Evolutionary conservation across 2,797 vertebrate species (phyloP).

Genomic region (Sylvilagus floridanus): DNA sequence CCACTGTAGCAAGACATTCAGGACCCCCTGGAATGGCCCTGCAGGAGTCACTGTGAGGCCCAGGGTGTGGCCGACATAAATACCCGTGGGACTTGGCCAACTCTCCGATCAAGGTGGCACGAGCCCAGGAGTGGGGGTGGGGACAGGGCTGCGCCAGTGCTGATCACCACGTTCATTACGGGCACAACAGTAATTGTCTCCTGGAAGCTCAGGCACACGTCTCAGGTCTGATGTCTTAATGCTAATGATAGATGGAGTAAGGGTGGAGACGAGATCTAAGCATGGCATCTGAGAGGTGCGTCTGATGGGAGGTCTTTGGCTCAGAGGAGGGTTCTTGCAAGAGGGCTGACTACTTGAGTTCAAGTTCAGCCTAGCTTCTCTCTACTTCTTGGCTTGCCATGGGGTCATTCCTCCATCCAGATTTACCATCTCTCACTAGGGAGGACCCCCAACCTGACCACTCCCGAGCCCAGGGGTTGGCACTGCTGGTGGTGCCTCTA

Average conservation of each 20-base stretch:
- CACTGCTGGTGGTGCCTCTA: fast-evolving
- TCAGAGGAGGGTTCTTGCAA: too few species aligned
- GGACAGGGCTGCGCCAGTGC: not conserved
- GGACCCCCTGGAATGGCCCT: not conserved
- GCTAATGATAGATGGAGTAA: too few species aligned
- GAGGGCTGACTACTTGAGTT: too few species aligned
- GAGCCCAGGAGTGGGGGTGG: not conserved
- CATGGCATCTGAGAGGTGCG: too few species aligned
- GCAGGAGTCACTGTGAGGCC: not conserved
- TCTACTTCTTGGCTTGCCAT: too few species aligned
- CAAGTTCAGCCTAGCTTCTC: too few species aligned
- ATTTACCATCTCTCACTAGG: not conserved
- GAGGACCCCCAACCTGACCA: not conserved
- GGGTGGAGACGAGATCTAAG: too few species aligned
- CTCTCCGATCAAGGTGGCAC: not conserved
- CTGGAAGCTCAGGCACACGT: too few species aligned
- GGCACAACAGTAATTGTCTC: too few species aligned
- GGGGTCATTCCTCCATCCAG: not conserved
- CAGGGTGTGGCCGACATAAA: constrained; percentile 50
- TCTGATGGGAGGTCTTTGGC: too few species aligned
- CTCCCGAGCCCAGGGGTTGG: not conserved
- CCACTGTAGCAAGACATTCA: not conserved
- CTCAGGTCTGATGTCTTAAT: too few species aligned
- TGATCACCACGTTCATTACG: fast-evolving
- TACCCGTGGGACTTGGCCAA: not conserved